Base-by-base conservation (phyloP, 2,888 invertebrate species). In the Ochropleura plecta region DNA sequence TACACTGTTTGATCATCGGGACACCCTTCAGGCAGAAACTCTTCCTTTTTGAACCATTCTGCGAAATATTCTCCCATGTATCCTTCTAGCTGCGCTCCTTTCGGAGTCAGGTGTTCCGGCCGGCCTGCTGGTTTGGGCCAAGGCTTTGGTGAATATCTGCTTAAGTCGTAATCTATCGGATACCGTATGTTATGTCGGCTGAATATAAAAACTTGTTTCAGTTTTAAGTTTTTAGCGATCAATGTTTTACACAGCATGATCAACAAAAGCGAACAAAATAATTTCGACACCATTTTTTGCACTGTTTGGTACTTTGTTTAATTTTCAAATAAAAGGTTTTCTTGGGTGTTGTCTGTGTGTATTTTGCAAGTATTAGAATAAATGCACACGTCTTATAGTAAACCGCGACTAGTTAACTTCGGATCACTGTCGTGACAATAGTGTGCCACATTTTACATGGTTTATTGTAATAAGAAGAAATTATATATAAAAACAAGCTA, bases 161-260 rank as follows among this genome's bases (percentile, higher is more conserved):
- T 0, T 8, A 76, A 10, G 6, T 67, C 5, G 1, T 14, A 0
- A 5, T 44, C 55, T 12, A 83, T 0, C 9, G 73, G 51, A 49
- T 73, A 51, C 42, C 86, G 76, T n/a, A 86, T 70, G 42, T 84
- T 84, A 63, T 86, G 86, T 4, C 86, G 78, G 10, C 86, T 69
- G 3, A 86, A 51, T 78, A 86, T 85, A 14, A 86, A 65, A 0
- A 86, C 83, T 71, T 86, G 86, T 64, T 86, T 85, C 14, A 86
- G 55, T 65, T 66, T 73, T 14, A 83, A n/a, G 8, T 51, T 64
- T 0, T 64, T 55, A 40, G 30, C 16, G 5, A 42, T n/a, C 8
- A 51, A 40, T 2, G 51, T 44, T 63, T 76, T 30, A 48, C 69
- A 80, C 7, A 68, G n/a, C 40, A 73, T 53, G 2, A 70, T 42